Evolutionary conservation across 2,888 invertebrate species (phyloP), one percentile per base, ranked within the genome.

Genomic region (Microdon myrmicae): DNA sequence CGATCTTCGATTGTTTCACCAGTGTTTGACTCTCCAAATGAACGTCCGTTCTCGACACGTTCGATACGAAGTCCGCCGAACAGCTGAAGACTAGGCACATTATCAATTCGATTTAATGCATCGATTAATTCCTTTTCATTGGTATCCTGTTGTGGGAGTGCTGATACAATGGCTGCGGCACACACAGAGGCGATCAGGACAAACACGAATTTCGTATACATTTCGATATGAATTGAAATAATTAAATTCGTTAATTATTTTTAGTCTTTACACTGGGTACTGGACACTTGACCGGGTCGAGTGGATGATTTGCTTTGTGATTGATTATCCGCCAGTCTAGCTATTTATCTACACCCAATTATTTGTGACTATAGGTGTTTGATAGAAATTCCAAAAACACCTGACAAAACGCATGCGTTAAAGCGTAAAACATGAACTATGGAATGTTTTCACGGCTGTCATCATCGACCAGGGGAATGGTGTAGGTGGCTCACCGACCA

Each of bases 41-140:
- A 71, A 61, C 75, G 75, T 23, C 74, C 75, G 49, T 71, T 72
- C 44, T 79, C 78, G 25, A 73, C 69, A 28, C 79, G 79, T 71
- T 81, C 81, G 56, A 80, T 71, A 56, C 73, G 75, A 41, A 80
- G 71, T 28, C 80, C 83, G 53, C 81, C 82, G 53, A 82, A 75
- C 22, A 83, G 60, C 13, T 78, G 71, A 20, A 83, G 67, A 4
- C 77, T 75, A 37, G 76, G 72, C 67, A 80, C 78, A 10, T 68
- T 73, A 67, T 84, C 83, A 54, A 82, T 72, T 61, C 75, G 74
- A 56, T 83, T 80, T 25, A 83, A 75, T 68, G 81, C 75, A 47
- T 76, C 73, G 47, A 82, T 74, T 68, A 84, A 72, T 69, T 81
- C 78, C 69, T 78, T 75, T 72, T 84, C 78, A 68, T 70, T 73